phyloP scores from a whole-genome alignment of 1,140 invertebrate genomes.

The Asobara japonica region DNA sequence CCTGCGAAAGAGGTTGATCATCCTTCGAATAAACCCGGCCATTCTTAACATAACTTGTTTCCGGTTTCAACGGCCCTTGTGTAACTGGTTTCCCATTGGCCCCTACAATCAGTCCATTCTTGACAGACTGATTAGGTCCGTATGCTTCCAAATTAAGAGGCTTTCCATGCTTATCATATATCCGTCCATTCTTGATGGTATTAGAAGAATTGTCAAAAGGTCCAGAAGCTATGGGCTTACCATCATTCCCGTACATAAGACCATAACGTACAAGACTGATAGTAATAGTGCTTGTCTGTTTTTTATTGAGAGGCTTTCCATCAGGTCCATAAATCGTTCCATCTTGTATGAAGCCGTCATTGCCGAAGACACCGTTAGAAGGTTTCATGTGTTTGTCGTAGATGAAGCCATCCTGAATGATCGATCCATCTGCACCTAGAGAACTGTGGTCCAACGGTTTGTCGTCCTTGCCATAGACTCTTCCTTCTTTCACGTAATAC shows the following conservation, averaged over 20 bases:
- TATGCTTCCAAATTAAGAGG: constrained; percentile 50
- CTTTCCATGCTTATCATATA: constrained; percentile 51
- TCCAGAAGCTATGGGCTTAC: constrained; percentile 53
- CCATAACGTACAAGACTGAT: constrained; percentile 57
- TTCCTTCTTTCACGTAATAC: constrained; percentile 56
- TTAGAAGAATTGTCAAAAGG: constrained; percentile 54
- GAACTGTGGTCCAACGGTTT: constrained; percentile 58
- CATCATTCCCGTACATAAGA: constrained; percentile 55
- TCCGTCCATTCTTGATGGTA: constrained; percentile 54
- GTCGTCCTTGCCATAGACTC: constrained; percentile 54
- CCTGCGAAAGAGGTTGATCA: constrained; percentile 54
- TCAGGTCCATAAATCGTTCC: constrained; percentile 51
- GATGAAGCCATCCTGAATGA: constrained; percentile 57
- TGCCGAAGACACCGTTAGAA: constrained; percentile 53
- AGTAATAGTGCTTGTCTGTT: constrained; percentile 46
- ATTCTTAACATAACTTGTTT: constrained; percentile 54
- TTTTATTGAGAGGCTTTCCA: constrained; percentile 53
- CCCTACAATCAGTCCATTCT: constrained; percentile 55
- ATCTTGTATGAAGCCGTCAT: constrained; percentile 56
- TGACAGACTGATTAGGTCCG: constrained; percentile 50
- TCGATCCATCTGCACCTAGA: constrained; percentile 55
- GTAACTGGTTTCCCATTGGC: constrained; percentile 53
- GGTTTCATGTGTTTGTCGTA: constrained; percentile 56
- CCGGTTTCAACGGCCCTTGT: constrained; percentile 47
- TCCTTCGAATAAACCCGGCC: constrained; percentile 53